phyloP scores from a whole-genome alignment of 2,113 vertebrate species.

The Peucedramus taeniatus region DNA sequence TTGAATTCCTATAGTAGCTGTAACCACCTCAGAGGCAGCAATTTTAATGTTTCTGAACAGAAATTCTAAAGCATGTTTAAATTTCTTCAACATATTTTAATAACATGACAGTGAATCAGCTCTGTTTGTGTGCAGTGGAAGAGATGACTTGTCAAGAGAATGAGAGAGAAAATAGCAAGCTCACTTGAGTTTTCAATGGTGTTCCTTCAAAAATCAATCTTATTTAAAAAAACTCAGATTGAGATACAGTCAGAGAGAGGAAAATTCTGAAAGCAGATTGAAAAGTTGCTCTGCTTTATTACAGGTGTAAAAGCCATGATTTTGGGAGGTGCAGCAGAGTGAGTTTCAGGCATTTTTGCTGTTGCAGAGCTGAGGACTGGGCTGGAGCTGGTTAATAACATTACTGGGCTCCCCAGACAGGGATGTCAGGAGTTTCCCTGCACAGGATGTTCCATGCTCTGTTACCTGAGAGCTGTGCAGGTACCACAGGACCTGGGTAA shows the following conservation, averaged over 20 bases:
- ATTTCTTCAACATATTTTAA: background rate
- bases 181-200: background rate
- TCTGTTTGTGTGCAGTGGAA: background rate
- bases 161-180: background rate
- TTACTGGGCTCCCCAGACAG: background rate
- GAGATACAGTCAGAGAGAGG: background rate
- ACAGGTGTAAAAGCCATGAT: background rate
- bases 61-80: background rate
- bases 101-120: slow-evolving; percentile 36
- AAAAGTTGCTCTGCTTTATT: background rate
- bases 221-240: background rate
- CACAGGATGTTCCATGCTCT: background rate
- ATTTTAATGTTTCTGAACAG: background rate
- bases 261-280: background rate
- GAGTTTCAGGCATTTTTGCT: background rate
- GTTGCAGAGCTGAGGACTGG: background rate
- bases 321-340: background rate
- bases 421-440: background rate
- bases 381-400: background rate
- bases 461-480: background rate
- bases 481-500: background rate
- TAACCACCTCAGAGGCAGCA: background rate
- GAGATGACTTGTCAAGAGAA: slow-evolving; percentile 7
- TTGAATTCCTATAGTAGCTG: background rate
- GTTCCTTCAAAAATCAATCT: background rate